Percentiles rank a stretch among this genome's conserved stretches.
These are phyloP conservation scores for Hoplodrina ambigua DNA, from an alignment of 2,888 invertebrate genomes.

Conservation along the genomic window DNA sequence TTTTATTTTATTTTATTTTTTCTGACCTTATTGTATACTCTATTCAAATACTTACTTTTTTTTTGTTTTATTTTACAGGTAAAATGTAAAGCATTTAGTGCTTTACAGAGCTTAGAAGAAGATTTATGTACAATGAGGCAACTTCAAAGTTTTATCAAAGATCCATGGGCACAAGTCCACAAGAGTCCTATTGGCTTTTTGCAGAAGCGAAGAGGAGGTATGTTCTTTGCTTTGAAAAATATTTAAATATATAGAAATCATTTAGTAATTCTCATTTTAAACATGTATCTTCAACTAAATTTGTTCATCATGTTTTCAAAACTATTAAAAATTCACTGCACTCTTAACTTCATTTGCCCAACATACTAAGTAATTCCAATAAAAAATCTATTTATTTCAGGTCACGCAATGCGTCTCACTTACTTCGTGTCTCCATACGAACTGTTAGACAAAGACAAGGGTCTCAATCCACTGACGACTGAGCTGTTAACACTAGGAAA, in stretches of 20 bases:
- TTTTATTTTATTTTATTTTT: background rate
- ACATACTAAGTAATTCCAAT: background rate
- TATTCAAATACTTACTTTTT: slow-evolving; percentile 24
- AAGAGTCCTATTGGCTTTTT: slow-evolving; percentile 97
- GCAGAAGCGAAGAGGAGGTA: slow-evolving; percentile 95
- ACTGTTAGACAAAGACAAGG: slow-evolving; percentile 94
- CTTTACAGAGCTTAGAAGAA: slow-evolving; percentile 97
- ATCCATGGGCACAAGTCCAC: slow-evolving; percentile 93
- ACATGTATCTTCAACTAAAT: background rate
- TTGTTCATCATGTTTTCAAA: background rate
- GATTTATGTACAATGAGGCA: slow-evolving; percentile 96
- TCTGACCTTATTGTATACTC: background rate
- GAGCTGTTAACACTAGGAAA: slow-evolving; percentile 92
- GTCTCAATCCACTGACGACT: slow-evolving; percentile 93
- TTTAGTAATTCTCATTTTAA: too few species aligned
- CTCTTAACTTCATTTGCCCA: background rate
- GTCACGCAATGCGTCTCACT: slow-evolving; percentile 97
- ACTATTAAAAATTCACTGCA: background rate
- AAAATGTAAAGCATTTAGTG: slow-evolving; percentile 97
- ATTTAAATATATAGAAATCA: background rate
- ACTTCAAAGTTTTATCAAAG: slow-evolving; percentile 93
- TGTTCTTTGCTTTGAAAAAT: slow-evolving; percentile 14
- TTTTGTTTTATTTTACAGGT: slow-evolving; percentile 81
- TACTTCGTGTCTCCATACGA: slow-evolving; percentile 99
- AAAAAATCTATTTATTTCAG: slow-evolving; percentile 79